Evolutionary conservation across 37 sponge, comb jelly and placozoan genomes (phyloP).

Genomic region (Geodia barretti): DNA sequence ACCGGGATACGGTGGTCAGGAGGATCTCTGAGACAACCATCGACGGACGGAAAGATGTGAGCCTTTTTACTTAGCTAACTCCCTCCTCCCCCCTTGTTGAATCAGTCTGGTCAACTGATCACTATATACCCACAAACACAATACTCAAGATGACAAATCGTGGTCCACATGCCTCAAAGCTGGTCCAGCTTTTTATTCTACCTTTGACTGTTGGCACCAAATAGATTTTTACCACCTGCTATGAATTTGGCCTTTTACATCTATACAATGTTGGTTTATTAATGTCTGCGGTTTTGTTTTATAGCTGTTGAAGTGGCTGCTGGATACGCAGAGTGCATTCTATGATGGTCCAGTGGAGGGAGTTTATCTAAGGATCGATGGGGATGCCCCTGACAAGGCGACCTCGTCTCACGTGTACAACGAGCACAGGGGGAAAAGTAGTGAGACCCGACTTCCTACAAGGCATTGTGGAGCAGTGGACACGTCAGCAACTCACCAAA

Average conservation of each 20-base stretch:
- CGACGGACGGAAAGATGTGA: conserved; percentile 68
- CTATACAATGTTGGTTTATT: no score
- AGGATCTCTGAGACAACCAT: conserved; percentile 59
- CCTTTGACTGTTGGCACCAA: no score
- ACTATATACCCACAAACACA: no score
- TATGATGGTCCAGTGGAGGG: conserved; percentile 93
- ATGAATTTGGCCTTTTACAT: no score
- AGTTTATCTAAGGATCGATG: conserved; percentile 82
- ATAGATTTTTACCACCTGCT: no score
- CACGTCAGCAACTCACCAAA: conserved; percentile 82
- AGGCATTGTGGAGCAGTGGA: conserved; percentile 92
- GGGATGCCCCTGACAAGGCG: conserved; percentile 23
- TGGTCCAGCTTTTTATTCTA: no score
- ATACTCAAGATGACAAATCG: no score
- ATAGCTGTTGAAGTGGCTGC: conserved; percentile 48
- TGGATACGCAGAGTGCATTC: conserved; percentile 66
- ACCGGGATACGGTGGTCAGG: conserved; percentile 65
- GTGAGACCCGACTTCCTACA: conserved; percentile 89
- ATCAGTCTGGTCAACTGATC: no score
- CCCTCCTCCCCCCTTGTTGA: no score
- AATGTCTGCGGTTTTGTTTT: no score
- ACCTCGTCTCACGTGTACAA: neutral
- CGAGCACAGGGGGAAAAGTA: conserved; percentile 65
- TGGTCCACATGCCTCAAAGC: no score
- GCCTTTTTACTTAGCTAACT: no score